phyloP scores from a whole-genome alignment of 1,140 invertebrate genomes.

The Phymorhynchus buccinoides region DNA sequence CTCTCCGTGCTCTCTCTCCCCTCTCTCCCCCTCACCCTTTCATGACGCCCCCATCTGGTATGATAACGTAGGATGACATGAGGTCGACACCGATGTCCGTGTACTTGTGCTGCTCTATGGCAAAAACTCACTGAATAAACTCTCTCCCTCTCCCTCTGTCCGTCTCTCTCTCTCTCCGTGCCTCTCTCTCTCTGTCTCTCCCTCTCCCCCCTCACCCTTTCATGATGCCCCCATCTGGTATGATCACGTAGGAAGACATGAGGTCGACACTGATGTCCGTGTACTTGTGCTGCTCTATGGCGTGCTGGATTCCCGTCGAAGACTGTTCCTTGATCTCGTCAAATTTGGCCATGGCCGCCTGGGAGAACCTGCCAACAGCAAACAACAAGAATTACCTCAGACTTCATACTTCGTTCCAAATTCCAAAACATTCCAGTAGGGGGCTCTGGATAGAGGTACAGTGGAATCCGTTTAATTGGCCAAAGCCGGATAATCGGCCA shows the following conservation, averaged over 20 bases:
- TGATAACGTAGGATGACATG: constrained; percentile 88
- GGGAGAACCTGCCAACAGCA: constrained; percentile 82
- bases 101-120: constrained; percentile 88
- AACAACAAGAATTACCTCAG: too few species aligned
- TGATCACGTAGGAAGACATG: constrained; percentile 88
- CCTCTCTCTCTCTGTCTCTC: too few species aligned
- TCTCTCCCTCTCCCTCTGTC: too few species aligned
- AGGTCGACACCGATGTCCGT: constrained; percentile 91
- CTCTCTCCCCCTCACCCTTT: constrained; percentile 74
- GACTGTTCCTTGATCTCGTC: constrained; percentile 93
- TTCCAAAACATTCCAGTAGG: too few species aligned
- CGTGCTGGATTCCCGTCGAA: constrained; percentile 86
- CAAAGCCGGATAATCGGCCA: too few species aligned
- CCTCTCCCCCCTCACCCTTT: constrained; percentile 71
- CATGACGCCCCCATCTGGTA: constrained; percentile 89
- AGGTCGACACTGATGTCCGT: constrained; percentile 91
- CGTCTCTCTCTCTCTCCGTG: too few species aligned
- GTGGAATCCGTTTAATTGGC: too few species aligned
- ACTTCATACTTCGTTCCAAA: too few species aligned
- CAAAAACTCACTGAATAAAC: too few species aligned
- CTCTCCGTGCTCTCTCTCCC: not conserved
- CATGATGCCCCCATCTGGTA: constrained; percentile 89
- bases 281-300: constrained; percentile 88
- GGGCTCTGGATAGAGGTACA: too few species aligned
- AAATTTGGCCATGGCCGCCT: constrained; percentile 86